Evolutionary conservation across 2,797 vertebrate species (phyloP), one percentile per base, ranked within the genome.

Genomic region (Chelmon rostratus): DNA sequence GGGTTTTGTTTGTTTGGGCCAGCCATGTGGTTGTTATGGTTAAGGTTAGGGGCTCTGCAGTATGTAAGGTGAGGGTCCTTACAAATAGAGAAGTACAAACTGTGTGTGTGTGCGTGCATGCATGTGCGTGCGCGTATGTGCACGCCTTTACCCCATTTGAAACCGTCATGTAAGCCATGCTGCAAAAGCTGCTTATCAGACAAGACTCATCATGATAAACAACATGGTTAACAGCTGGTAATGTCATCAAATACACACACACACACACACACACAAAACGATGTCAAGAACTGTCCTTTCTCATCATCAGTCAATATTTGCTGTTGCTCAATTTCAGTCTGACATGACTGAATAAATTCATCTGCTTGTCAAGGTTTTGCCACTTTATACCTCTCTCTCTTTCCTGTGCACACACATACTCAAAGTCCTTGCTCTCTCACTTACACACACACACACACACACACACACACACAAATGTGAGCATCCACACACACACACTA

Each of bases 171-270:
- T 86, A 85, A 69, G 57, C 73, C 58, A 63, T 9, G 21, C 9
- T 47, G 50, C 62, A 66, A 87, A 89, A 92, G 81, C 85, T 80
- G 80, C 85, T 92, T 86, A 84, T 83, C 31, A 0, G 78, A 84
- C 40, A 83, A 80, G 79, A 78, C 61, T 86, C 69, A 85, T 79
- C 65, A 70, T 42, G 68, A 74, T 35, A 86, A 84, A 86, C 80
- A 81, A 76, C 78, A 79, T 72, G 64, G 82, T 68, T 69, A 76
- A 79, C 85, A 88, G 78, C 69, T 84, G 79, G 68, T 78, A 82
- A 84, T 57, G 57, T 87, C 74, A 78, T 72, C 65, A 82, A 23
- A 57, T 66, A 67, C 8, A 50, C 57, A 44, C 65, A 46, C 69
- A 58, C 58, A 56, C 52, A 54, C 28, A 54, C 57, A 38, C 73